Conservation (phyloP, 2,797 vertebrate species). For the Adrianichthys oophorus region DNA sequence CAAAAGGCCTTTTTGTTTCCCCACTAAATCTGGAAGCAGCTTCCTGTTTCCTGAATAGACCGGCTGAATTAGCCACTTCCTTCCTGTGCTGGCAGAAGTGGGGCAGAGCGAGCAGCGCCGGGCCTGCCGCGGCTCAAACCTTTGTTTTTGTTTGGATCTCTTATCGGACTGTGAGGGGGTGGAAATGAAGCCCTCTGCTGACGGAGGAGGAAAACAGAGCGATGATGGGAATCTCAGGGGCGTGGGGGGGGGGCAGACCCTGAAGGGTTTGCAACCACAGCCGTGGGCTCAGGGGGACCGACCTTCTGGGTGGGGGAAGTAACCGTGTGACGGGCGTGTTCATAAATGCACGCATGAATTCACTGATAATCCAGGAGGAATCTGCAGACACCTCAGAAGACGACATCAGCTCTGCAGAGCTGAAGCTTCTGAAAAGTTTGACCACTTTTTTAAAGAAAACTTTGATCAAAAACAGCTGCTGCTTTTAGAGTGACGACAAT, state of each 20-base stretch:
- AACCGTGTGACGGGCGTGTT: conserved; percentile 28
- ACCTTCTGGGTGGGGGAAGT: conserved; percentile 25
- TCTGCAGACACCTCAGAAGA: too few relatives aligned
- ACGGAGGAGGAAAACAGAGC: background rate
- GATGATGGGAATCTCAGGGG: conserved; percentile 7
- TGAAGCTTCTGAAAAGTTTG: too few relatives aligned
- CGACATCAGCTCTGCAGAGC: too few relatives aligned
- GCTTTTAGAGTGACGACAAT: too few relatives aligned
- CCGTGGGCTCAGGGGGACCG: conserved; percentile 19
- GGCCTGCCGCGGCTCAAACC: background rate
- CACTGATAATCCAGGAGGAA: conserved; percentile 33
- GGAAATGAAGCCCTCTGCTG: too few relatives aligned
- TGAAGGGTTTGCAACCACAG: background rate
- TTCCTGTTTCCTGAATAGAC: conserved; percentile 75
- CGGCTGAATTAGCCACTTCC: conserved; percentile 70
- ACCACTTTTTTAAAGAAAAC: too few relatives aligned
- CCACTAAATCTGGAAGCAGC: conserved; percentile 65
- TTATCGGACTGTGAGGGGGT: background rate
- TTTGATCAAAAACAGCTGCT: too few relatives aligned
- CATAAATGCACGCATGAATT: conserved; percentile 21
- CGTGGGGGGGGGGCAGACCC: conserved; percentile 7
- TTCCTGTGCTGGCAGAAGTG: conserved; percentile 43
- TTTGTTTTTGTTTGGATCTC: conserved; percentile 10
- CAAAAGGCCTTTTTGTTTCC: conserved; percentile 47
- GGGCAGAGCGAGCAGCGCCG: conserved; percentile 2